A percentile compares a stretch with the other conserved stretches of the same genome.
Conservation (phyloP, 2,113 vertebrate species). For the Callorhinus ursinus region DNA sequence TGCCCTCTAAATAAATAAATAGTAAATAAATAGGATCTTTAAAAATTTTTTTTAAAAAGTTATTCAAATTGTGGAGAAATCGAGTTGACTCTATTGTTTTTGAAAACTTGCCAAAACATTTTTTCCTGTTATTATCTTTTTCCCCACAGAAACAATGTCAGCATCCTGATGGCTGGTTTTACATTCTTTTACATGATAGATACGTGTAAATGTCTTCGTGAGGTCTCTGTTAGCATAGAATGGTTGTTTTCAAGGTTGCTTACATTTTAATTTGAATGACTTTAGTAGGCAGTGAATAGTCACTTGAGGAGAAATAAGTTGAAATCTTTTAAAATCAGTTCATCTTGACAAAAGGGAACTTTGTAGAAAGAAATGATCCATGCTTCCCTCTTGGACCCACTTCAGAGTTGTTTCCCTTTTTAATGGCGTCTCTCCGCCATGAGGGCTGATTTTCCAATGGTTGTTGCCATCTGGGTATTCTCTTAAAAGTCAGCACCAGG, state of each 20-base stretch:
- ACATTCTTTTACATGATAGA: neutral
- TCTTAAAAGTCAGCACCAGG: neutral
- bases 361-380: neutral
- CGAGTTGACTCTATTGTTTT: neutral
- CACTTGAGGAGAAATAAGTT: slow-evolving; percentile 25
- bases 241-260: slow-evolving; percentile 56
- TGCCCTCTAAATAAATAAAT: neutral
- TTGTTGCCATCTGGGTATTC: neutral
- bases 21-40: neutral
- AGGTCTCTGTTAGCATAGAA: neutral
- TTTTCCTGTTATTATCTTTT: neutral
- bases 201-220: slow-evolving; percentile 62
- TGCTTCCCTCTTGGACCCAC: neutral
- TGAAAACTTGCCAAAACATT: neutral
- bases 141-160: neutral
- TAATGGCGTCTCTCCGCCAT: neutral
- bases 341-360: neutral
- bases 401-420: neutral
- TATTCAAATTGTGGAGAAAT: neutral
- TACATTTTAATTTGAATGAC: slow-evolving; percentile 65
- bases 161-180: neutral
- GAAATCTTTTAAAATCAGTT: slow-evolving; percentile 64
- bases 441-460: neutral
- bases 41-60: neutral
- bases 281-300: slow-evolving; percentile 44